These are phyloP conservation scores for Augochlorella aurata DNA, from an alignment of 2,888 invertebrate genomes.

Conservation along the genomic window DNA sequence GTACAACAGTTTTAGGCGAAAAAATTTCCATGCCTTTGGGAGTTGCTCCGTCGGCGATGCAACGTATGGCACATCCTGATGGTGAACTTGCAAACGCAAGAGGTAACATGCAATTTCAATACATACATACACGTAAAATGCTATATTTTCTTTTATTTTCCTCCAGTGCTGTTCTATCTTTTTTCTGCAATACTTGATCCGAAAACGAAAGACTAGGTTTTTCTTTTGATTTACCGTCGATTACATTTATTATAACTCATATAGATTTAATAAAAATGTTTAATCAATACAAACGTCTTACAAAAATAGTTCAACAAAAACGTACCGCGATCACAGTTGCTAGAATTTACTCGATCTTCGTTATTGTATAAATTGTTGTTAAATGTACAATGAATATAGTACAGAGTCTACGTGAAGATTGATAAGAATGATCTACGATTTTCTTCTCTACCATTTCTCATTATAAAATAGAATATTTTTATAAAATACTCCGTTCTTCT, in stretches of 20 bases:
- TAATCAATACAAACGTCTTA: slow-evolving; percentile 57
- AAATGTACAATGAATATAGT: not conserved
- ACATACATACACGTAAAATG: not conserved
- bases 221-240: not conserved
- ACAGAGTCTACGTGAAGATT: slow-evolving; percentile 10
- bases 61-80: slow-evolving; percentile 93
- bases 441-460: slow-evolving; percentile 4
- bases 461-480: slow-evolving; percentile 13
- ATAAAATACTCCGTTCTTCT: slow-evolving; percentile 36
- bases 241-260: slow-evolving; percentile 33
- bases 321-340: slow-evolving; percentile 47
- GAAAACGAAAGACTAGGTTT: not conserved
- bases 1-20: slow-evolving; percentile 86
- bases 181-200: not conserved
- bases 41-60: slow-evolving; percentile 95
- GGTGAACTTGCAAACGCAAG: slow-evolving; percentile 92
- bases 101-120: slow-evolving; percentile 83
- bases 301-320: slow-evolving; percentile 58
- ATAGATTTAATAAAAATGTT: slow-evolving; percentile 60
- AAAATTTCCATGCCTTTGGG: slow-evolving; percentile 89
- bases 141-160: not conserved
- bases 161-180: not conserved
- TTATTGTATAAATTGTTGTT: slow-evolving; percentile 4
- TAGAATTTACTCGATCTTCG: slow-evolving; percentile 11
- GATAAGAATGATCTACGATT: slow-evolving; percentile 12